Evolutionary conservation across 1,140 invertebrate genomes (phyloP).

Genomic region (Drosophila funebris): DNA sequence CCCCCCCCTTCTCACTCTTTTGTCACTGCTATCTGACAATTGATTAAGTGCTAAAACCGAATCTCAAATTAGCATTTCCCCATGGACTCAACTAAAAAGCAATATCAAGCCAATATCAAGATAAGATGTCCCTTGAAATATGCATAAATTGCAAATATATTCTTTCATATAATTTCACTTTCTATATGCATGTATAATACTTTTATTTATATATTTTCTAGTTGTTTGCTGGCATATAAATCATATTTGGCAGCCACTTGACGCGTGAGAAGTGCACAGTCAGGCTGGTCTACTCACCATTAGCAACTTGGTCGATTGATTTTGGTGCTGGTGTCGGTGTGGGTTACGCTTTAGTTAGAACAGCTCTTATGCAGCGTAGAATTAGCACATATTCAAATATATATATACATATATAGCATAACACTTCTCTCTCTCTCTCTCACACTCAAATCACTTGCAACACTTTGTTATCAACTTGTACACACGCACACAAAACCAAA

Average conservation of each 20-base stretch:
- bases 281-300: slow-evolving; percentile 43
- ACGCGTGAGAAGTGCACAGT: slow-evolving; percentile 59
- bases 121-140: slow-evolving; percentile 8
- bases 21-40: slow-evolving; percentile 43
- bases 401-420: neutral
- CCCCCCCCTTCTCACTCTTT: no score
- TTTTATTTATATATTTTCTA: slow-evolving; percentile 62
- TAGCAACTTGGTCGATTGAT: slow-evolving; percentile 34
- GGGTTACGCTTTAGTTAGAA: neutral
- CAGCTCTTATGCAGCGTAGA: slow-evolving; percentile 26
- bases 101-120: neutral
- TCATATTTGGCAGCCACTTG: slow-evolving; percentile 79
- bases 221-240: slow-evolving; percentile 64
- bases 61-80: slow-evolving; percentile 26
- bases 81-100: neutral
- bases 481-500: slow-evolving; percentile 9
- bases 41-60: slow-evolving; percentile 42
- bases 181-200: slow-evolving; percentile 47
- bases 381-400: slow-evolving; percentile 33
- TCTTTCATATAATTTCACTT: slow-evolving; percentile 38
- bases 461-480: slow-evolving; percentile 28
- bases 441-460: slow-evolving; percentile 57
- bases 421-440: neutral
- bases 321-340: neutral
- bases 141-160: slow-evolving; percentile 8